Evolutionary conservation across 1,140 invertebrate genomes (phyloP).

Genomic region (Metaphire vulgaris): DNA sequence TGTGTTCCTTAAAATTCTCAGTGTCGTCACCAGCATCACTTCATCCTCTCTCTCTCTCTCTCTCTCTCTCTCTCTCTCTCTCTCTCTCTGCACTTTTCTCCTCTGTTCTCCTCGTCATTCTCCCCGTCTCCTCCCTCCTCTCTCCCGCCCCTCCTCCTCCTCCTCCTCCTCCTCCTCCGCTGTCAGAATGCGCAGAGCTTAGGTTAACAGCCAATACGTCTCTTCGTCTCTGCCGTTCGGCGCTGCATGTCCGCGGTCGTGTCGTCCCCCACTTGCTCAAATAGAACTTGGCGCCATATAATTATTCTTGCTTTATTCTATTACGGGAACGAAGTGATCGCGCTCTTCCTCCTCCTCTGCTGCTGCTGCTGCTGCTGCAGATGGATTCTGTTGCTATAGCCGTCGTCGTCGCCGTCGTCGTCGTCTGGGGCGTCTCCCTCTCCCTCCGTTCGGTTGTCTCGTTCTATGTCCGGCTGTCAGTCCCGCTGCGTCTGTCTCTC

Average conservation of each 20-base stretch:
- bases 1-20: too few relatives aligned
- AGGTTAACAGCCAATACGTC: background rate
- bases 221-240: background rate
- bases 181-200: background rate
- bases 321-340: too few relatives aligned
- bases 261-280: background rate
- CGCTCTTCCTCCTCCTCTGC: too few relatives aligned
- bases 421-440: too few relatives aligned
- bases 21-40: background rate
- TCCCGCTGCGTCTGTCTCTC: too few relatives aligned
- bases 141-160: background rate
- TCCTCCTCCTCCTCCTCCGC: background rate
- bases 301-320: constrained; percentile 3
- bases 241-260: background rate
- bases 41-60: background rate
- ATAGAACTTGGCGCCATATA: constrained; percentile 1
- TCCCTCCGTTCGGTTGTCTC: too few relatives aligned
- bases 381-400: too few relatives aligned
- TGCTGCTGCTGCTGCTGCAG: too few relatives aligned
- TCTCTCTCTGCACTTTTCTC: background rate
- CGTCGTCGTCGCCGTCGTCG: too few relatives aligned
- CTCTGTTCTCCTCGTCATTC: background rate
- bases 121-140: background rate
- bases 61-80: background rate
- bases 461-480: too few relatives aligned